These are phyloP conservation scores for Andrena minutula DNA, from an alignment of 2,888 invertebrate genomes.

Conservation along the genomic window DNA sequence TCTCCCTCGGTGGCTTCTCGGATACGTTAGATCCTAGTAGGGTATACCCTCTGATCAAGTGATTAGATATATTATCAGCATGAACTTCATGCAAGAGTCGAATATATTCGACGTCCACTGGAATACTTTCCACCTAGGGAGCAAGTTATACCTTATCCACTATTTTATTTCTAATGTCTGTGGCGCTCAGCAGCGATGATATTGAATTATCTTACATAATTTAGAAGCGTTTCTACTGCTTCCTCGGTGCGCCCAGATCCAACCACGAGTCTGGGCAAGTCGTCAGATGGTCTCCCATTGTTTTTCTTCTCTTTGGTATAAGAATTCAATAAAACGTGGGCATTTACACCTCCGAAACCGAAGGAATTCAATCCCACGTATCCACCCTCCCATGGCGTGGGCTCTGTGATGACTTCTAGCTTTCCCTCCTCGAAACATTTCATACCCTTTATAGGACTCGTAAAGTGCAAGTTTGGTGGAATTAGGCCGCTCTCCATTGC, in stretches of 20 bases:
- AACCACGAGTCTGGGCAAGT: conserved; percentile 90
- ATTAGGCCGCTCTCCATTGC: conserved; percentile 93
- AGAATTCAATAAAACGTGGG: conserved; percentile 89
- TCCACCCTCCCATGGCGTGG: conserved; percentile 89
- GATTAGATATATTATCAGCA: conserved; percentile 86
- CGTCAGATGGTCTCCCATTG: conserved; percentile 88
- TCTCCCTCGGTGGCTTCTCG: conserved; percentile 85
- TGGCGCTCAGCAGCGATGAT: conserved; percentile 13
- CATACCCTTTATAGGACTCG: conserved; percentile 87
- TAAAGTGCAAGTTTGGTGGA: conserved; percentile 94
- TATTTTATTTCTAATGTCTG: not conserved
- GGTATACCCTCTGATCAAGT: conserved; percentile 92
- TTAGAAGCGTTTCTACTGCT: conserved; percentile 88
- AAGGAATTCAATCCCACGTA: conserved; percentile 94
- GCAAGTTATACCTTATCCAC: not conserved
- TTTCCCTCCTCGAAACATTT: conserved; percentile 88
- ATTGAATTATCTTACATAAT: conserved; percentile 85
- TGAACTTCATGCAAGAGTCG: conserved; percentile 88
- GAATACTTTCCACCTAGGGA: conserved; percentile 85
- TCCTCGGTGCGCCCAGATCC: conserved; percentile 93
- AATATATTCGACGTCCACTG: conserved; percentile 88
- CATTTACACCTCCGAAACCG: conserved; percentile 97
- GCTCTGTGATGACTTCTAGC: conserved; percentile 90
- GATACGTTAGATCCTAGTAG: conserved; percentile 84
- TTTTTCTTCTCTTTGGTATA: conserved; percentile 88